Evolutionary conservation across 2,113 vertebrate species (phyloP), one percentile per base, ranked within the genome.

Genomic region (Gallinago paraguaiae): DNA sequence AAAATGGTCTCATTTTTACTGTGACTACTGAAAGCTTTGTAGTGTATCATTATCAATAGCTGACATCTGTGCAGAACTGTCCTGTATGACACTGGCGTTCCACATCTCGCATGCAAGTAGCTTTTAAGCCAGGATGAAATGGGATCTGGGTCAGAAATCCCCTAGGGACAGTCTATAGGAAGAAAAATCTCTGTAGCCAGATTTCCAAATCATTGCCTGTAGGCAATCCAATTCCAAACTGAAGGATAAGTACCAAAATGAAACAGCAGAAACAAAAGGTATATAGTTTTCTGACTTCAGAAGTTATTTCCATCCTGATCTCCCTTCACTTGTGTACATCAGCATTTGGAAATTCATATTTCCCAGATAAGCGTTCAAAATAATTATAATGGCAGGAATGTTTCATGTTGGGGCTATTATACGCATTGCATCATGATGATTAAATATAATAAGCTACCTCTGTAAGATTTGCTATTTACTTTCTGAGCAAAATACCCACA

Each of bases 51-150:
- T 94, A 90, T 95, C 94, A 82, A 83, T 72, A 87, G 24, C 75
- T 27, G 30, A 87, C 93, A 97, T 97, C 96, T 97, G 95, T 82
- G 88, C 51, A 88, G 81, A 82, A 82, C 76, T 69, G 59, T 93
- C 80, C 87, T 82, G 50, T 72, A 77, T 57, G 90, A 95, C 71
- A 88, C 89, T 95, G 65, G 39, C 43, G 7, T 65, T 94, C 85
- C 84, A 88, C 86, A 82, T 96, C 75, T 88, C 64, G 23, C 19
- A 57, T 72, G 64, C 53, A 68, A 81, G 65, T 48, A 90, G 54
- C 90, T 94, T 93, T 97, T 78, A 96, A 97, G 91, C 81, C 89
- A 76, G 48, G 51, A 82, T 96, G 91, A 94, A 97, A 93, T 91
- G 77, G 57, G 81, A 96, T 95, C 56, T 94, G 43, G 54, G 50